Evolutionary conservation across 2,113 vertebrate genomes (phyloP).

Genomic region (Oryzias curvinotus): DNA sequence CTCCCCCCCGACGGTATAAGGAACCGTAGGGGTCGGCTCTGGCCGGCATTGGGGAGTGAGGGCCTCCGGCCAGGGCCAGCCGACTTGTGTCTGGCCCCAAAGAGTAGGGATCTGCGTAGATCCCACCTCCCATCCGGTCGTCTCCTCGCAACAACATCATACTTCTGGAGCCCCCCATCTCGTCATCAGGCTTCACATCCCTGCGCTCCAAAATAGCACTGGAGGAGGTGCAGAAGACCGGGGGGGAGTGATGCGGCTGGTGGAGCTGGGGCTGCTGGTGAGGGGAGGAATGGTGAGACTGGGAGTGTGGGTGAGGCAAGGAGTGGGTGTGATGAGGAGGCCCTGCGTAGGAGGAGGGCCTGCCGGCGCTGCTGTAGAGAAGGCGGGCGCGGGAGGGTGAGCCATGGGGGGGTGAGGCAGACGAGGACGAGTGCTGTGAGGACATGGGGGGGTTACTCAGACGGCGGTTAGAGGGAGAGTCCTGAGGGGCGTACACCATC

Average conservation of each 20-base stretch:
- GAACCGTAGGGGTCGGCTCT: constrained; percentile 82
- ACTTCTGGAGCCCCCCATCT: constrained; percentile 83
- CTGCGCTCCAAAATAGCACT: constrained; percentile 96
- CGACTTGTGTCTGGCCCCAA: constrained; percentile 84
- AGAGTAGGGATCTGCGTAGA: constrained; percentile 91
- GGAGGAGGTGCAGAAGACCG: constrained; percentile 87
- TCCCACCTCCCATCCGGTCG: constrained; percentile 68
- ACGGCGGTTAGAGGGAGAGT: constrained; percentile 90
- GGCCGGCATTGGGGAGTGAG: constrained; percentile 78
- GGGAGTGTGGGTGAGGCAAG: constrained; percentile 67
- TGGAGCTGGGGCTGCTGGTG: constrained; percentile 66
- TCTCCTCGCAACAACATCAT: constrained; percentile 93
- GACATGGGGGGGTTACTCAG: constrained; percentile 86
- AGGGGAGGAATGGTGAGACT: constrained; percentile 73
- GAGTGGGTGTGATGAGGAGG: constrained; percentile 73
- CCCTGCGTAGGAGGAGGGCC: constrained; percentile 91
- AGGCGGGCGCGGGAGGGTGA: constrained; percentile 91
- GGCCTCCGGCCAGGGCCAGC: constrained; percentile 82
- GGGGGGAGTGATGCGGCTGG: constrained; percentile 71
- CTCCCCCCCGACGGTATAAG: constrained; percentile 81
- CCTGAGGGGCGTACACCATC: constrained; percentile 93
- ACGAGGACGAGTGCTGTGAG: constrained; percentile 80
- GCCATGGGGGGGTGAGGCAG: constrained; percentile 80
- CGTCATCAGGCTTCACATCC: constrained; percentile 94
- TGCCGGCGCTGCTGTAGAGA: constrained; percentile 85